Evolutionary conservation across 2,888 invertebrate species (phyloP).

Genomic region (Meghimatium bilineatum): DNA sequence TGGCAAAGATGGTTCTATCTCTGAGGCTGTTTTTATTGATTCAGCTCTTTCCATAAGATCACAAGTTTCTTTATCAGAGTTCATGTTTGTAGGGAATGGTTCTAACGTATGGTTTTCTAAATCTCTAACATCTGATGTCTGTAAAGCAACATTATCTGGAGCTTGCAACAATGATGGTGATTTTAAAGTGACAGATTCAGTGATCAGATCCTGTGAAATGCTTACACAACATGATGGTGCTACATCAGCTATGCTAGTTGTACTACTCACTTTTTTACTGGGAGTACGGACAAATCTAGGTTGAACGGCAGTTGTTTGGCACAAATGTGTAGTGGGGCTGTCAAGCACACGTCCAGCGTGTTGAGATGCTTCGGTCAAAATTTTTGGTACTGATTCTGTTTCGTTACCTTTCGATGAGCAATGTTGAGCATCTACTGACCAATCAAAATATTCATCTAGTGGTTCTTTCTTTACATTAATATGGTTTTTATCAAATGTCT

Average conservation of each 20-base stretch:
- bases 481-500: neutral
- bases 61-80: neutral
- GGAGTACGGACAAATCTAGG: neutral
- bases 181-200: neutral
- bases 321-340: neutral
- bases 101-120: neutral
- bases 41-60: neutral
- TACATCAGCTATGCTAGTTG: neutral
- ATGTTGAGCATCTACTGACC: neutral
- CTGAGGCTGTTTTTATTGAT: neutral
- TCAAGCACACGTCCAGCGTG: neutral
- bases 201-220: neutral
- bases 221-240: neutral
- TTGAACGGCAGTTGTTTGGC: neutral
- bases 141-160: neutral
- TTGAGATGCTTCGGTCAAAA: neutral
- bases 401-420: neutral
- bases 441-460: conserved; percentile 15
- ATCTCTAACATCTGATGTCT: neutral
- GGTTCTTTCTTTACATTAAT: conserved; percentile 19
- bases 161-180: neutral
- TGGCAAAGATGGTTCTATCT: neutral
- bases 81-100: neutral
- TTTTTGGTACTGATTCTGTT: neutral
- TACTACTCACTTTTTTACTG: neutral